Evolutionary conservation across 2,113 vertebrate genomes (phyloP).

Genomic region (Tinamus guttatus): DNA sequence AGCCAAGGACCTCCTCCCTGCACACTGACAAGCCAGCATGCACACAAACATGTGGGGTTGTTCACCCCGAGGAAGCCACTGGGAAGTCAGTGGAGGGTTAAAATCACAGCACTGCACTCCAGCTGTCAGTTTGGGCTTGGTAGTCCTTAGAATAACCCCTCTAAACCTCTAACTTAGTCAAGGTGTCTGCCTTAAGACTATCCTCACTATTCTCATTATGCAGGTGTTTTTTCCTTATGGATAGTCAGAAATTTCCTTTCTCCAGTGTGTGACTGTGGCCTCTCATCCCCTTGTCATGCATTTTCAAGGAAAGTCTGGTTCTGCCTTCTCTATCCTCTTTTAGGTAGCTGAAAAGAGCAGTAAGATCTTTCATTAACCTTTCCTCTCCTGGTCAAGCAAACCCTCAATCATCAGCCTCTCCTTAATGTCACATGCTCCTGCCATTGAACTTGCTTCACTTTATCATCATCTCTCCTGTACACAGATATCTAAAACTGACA

Average conservation of each 20-base stretch:
- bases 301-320: background rate
- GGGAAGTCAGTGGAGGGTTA: background rate
- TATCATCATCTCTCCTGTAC: background rate
- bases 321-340: background rate
- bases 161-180: background rate
- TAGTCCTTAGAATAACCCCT: background rate
- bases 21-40: rapidly evolving
- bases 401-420: background rate
- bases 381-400: no score
- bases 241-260: background rate
- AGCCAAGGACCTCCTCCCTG: background rate
- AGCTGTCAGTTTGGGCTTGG: background rate
- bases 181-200: background rate
- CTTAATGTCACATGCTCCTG: background rate
- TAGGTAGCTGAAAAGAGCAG: background rate
- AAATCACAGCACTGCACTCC: background rate
- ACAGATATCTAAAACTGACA: background rate
- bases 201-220: rapidly evolving
- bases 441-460: background rate
- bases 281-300: background rate
- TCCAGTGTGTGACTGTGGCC: background rate
- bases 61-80: background rate
- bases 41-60: background rate
- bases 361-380: background rate
- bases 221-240: background rate